Evolutionary conservation across 2,888 invertebrate genomes (phyloP), one percentile per base, ranked within the genome.

Genomic region (Pelosia muscerda): DNA sequence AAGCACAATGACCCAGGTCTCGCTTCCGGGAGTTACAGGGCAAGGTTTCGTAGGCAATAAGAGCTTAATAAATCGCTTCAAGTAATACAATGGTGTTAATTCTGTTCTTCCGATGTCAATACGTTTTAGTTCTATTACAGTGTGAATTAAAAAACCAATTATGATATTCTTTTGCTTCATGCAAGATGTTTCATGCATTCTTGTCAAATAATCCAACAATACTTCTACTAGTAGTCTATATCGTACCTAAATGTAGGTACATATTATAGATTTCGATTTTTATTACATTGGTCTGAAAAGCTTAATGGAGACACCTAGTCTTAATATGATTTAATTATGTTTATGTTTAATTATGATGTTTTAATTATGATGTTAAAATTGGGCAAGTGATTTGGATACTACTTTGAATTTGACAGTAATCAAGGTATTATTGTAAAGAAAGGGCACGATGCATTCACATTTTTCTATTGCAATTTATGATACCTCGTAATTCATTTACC

Each of bases 1-100:
- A 77, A 83, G 86, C 82, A 80, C 87, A 87, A 81, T 83, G 86
- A 85, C 86, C 86, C 79, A 78, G 66, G 80, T 69, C 76, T 67
- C 66, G 62, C 81, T 86, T 86, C 86, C 86, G 81, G 79, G 74
- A 76, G 76, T 23, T 69, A 66, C 79, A 73, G 77, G 77, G 72
- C 80, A 81, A 80, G 77, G 81, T 81, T 75, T 66, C 26, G 53
- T 69, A 34, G 55, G 25, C 55, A 72, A 63, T 71, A 65, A 56
- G 66, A 72, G 34, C 66, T 67, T 71, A 67, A 72, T 69, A 74
- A 71, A 68, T 77, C 68, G 31, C 42, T 63, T 28, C 13, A 26
- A 65, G 31, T 58, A 69, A 77, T 25, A 25, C 28, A 56, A 58
- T 63, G 59, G 54, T 28, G 34, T 26, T 55, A 3, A 60, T 62